Percentiles rank a stretch among this genome's conserved stretches.
phyloP scores from a whole-genome alignment of 1,140 invertebrate species.

The Zeugodacus cucurbitae region DNA sequence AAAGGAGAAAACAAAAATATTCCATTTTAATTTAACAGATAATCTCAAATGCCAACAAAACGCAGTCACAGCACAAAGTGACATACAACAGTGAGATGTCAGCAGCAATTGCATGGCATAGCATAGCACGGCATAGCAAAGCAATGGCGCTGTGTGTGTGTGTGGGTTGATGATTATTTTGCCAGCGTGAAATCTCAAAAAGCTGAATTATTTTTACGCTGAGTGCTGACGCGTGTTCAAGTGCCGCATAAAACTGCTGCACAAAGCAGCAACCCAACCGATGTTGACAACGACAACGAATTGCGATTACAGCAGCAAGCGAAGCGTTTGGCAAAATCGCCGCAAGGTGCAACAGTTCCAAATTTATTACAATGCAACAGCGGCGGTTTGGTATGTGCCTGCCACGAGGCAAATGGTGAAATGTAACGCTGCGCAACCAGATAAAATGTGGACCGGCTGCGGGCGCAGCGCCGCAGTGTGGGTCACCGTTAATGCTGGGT shows the following conservation, averaged over 20 bases:
- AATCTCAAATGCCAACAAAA: slow-evolving; percentile 30
- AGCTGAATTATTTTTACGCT: slow-evolving; percentile 31
- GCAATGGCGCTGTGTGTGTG: neutral
- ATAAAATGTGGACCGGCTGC: neutral
- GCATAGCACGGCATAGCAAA: neutral
- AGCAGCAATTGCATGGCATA: neutral
- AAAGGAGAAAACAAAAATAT: neutral
- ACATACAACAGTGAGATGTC: slow-evolving; percentile 1
- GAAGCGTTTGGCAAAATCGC: neutral
- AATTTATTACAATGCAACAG: slow-evolving; percentile 28
- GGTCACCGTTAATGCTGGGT: neutral
- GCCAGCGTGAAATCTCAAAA: slow-evolving; percentile 21
- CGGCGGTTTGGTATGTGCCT: neutral
- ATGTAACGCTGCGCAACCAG: neutral
- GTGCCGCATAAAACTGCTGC: slow-evolving; percentile 16
- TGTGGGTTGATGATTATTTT: slow-evolving; percentile 3
- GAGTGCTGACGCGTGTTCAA: slow-evolving; percentile 29
- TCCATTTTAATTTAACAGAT: slow-evolving; percentile 29
- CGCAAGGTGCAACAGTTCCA: slow-evolving; percentile 31
- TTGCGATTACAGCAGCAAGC: neutral
- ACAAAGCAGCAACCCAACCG: neutral
- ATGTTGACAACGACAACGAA: neutral
- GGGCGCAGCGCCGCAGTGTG: neutral
- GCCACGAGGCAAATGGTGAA: neutral
- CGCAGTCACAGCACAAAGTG: slow-evolving; percentile 10